These are phyloP conservation scores for Ricordea florida DNA, from an alignment of 92 coral and sea anemone species.

Conservation along the genomic window DNA sequence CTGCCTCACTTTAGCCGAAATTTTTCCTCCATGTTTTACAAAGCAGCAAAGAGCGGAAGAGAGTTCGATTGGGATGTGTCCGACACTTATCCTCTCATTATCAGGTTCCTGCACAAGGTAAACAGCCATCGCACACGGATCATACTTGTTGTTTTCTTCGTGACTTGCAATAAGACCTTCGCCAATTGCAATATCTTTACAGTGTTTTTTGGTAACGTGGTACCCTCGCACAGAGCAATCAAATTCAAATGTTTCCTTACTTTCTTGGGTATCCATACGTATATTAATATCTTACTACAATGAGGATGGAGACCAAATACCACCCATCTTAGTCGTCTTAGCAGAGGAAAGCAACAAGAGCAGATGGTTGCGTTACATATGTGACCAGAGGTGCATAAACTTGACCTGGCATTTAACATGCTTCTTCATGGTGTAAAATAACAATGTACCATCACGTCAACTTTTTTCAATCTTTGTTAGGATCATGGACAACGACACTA, in stretches of 20 bases:
- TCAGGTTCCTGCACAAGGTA: slow-evolving; percentile 33
- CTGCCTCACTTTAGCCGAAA: slow-evolving; percentile 41
- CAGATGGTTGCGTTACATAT: no score
- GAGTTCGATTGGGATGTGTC: slow-evolving; percentile 30
- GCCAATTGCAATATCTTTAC: slow-evolving; percentile 18
- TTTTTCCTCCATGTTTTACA: slow-evolving; percentile 36
- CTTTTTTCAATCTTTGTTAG: background rate
- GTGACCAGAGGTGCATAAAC: no score
- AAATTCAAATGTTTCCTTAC: slow-evolving; percentile 34
- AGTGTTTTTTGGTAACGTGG: slow-evolving; percentile 41
- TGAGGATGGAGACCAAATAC: slow-evolving; percentile 6
- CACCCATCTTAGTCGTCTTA: background rate
- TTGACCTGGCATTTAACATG: background rate
- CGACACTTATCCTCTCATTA: slow-evolving; percentile 16
- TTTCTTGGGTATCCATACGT: slow-evolving; percentile 17
- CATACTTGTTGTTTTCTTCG: slow-evolving; percentile 48
- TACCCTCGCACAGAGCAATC: slow-evolving; percentile 44
- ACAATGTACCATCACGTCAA: slow-evolving; percentile 10
- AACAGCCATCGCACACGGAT: slow-evolving; percentile 28
- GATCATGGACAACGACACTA: slow-evolving; percentile 26
- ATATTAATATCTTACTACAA: background rate
- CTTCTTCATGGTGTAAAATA: background rate
- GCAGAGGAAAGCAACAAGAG: no score
- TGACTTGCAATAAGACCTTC: slow-evolving; percentile 25
- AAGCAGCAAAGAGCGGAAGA: slow-evolving; percentile 25